Evolutionary conservation across 2,797 vertebrate species (phyloP).

Genomic region (Rhinophrynus dorsalis): DNA sequence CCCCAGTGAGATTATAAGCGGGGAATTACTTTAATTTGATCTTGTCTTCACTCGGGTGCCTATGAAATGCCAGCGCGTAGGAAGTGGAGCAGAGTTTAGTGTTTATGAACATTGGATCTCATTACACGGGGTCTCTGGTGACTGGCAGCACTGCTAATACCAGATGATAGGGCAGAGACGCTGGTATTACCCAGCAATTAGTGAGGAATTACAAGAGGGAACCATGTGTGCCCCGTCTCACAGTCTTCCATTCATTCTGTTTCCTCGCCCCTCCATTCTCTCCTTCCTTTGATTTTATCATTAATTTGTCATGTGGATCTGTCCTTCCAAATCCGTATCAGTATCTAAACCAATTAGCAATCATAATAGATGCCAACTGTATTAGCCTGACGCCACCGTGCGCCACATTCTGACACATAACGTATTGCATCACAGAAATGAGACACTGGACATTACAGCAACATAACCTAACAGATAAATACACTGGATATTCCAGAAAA

Average conservation of each 20-base stretch:
- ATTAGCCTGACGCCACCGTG: background rate
- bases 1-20: too few relatives aligned
- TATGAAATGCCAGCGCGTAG: background rate
- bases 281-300: background rate
- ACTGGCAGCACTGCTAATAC: background rate
- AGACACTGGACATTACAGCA: too few relatives aligned
- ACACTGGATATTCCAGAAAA: too few relatives aligned
- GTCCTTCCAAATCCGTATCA: background rate
- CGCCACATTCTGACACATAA: too few relatives aligned
- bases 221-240: background rate
- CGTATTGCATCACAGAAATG: too few relatives aligned
- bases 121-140: background rate
- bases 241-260: background rate
- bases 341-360: conserved; percentile 1
- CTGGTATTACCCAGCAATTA: background rate
- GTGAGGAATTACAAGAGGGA: background rate
- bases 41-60: background rate
- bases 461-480: too few relatives aligned
- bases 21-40: too few relatives aligned
- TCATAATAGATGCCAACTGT: background rate
- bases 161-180: background rate
- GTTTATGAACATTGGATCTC: background rate
- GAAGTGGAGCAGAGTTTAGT: background rate
- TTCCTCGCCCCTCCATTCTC: background rate
- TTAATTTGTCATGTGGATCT: background rate